These are phyloP conservation scores for Diplodus sargus DNA, from an alignment of 2,797 vertebrate genomes.

Conservation along the genomic window DNA sequence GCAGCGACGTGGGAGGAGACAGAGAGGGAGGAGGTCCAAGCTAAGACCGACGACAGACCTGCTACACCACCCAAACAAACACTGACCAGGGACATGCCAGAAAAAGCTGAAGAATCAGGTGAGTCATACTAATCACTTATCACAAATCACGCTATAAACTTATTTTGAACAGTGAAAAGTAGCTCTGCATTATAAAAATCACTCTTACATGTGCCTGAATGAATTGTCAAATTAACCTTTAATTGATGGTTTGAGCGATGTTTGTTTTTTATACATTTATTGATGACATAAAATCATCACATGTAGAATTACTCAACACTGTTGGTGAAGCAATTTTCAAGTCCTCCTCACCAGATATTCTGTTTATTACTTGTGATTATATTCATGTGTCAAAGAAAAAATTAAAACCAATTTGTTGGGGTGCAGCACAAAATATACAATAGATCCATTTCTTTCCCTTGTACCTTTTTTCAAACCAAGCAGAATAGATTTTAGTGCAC, in stretches of 20 bases:
- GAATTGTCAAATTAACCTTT: too few relatives aligned
- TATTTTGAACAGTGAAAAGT: not conserved
- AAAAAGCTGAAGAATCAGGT: slow-evolving; percentile 77
- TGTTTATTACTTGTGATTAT: too few relatives aligned
- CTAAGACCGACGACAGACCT: slow-evolving; percentile 25
- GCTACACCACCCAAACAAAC: slow-evolving; percentile 56
- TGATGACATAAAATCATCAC: not conserved
- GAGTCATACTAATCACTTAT: slow-evolving; percentile 25
- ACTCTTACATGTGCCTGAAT: too few relatives aligned
- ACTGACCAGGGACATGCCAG: slow-evolving; percentile 65
- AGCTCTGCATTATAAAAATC: not conserved
- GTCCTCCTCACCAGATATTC: too few relatives aligned
- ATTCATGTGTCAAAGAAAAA: too few relatives aligned
- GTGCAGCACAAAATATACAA: too few relatives aligned
- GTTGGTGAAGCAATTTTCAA: not conserved
- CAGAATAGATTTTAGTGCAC: not conserved
- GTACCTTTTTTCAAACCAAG: too few relatives aligned
- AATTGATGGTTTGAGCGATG: not conserved
- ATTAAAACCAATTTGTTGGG: too few relatives aligned
- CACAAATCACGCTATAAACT: too few relatives aligned
- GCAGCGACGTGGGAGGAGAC: slow-evolving; percentile 43
- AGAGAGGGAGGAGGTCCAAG: slow-evolving; percentile 43
- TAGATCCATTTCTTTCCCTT: not conserved
- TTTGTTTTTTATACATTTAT: not conserved
- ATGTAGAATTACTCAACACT: not conserved